phyloP scores from a whole-genome alignment of 2,888 invertebrate species.

The Eupsilia transversa region DNA sequence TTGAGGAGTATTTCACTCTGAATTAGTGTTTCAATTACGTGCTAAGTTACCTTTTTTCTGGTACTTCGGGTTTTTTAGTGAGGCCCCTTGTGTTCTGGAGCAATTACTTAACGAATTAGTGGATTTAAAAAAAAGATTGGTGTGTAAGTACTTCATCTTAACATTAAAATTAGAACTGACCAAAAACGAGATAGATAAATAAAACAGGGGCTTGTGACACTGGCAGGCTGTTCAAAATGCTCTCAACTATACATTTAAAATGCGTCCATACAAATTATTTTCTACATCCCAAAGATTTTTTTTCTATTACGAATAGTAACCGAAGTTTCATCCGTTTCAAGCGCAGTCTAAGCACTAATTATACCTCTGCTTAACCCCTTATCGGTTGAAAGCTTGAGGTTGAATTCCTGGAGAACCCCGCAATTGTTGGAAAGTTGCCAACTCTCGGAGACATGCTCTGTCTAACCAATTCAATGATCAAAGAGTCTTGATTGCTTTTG shows the following conservation, averaged over 20 bases:
- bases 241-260: no score
- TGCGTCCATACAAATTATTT: no score
- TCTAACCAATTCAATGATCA: slow-evolving; percentile 41
- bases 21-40: slow-evolving; percentile 39
- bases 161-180: no score
- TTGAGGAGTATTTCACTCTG: slow-evolving; percentile 12
- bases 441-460: slow-evolving; percentile 26
- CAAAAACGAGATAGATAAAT: no score
- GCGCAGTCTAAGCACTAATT: background rate
- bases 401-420: slow-evolving; percentile 47
- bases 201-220: no score
- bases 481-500: slow-evolving; percentile 44
- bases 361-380: slow-evolving; percentile 17
- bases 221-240: no score
- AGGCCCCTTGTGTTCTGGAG: no score
- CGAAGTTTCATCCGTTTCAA: background rate
- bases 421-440: slow-evolving; percentile 42
- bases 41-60: background rate
- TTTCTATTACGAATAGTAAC: background rate
- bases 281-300: no score
- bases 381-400: slow-evolving; percentile 8
- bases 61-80: background rate
- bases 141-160: no score
- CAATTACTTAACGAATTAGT: no score
- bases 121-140: no score